Percentiles rank a stretch among this genome's conserved stretches.
Conservation (phyloP, 2,888 invertebrate species). For the Frankliniella fusca region DNA sequence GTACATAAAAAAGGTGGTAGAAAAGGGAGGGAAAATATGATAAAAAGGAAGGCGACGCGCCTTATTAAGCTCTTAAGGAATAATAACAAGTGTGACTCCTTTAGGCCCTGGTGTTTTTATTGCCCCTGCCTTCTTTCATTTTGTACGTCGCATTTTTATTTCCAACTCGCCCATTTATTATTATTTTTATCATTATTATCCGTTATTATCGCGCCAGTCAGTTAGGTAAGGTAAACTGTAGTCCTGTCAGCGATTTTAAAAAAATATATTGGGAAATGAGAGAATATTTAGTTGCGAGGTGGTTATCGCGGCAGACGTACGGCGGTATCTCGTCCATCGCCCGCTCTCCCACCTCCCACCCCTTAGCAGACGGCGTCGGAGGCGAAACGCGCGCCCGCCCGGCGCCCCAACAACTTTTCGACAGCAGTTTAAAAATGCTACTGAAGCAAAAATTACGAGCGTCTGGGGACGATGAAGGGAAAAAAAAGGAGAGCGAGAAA, state of each 20-base stretch:
- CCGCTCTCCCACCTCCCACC: neutral
- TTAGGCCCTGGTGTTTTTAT: neutral
- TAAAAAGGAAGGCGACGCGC: constrained; percentile 11
- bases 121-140: too few species aligned
- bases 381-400: neutral
- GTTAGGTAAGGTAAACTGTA: too few species aligned
- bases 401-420: neutral
- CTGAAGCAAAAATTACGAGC: constrained; percentile 21
- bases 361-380: neutral
- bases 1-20: neutral
- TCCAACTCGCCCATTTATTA: too few species aligned
- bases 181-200: too few species aligned
- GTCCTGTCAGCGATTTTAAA: too few species aligned
- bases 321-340: too few species aligned
- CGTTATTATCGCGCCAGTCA: too few species aligned
- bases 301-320: too few species aligned
- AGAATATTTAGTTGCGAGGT: too few species aligned
- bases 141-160: too few species aligned
- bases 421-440: constrained; percentile 20
- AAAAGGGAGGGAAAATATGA: neutral
- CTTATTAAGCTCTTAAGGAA: constrained; percentile 23
- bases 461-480: neutral
- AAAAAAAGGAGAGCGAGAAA: constrained; percentile 5
- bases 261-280: too few species aligned
- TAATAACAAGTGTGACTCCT: constrained; percentile 17